Conservation (phyloP, 53 echinoderm and acorn worm genomes). For the Astropecten irregularis region DNA sequence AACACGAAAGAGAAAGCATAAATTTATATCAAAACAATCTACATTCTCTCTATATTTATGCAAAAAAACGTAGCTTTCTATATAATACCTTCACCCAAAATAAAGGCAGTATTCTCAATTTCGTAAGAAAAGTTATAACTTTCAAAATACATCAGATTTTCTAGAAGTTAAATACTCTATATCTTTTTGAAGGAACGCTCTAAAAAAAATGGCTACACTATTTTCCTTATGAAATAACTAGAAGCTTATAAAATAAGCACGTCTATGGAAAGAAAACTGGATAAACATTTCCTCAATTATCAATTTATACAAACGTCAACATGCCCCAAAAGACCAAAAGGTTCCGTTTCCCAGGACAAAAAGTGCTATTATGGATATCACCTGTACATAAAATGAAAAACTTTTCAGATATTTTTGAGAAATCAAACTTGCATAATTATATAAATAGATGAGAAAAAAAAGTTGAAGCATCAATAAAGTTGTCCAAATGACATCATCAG, state of each 20-base stretch:
- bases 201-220: slow-evolving; percentile 6
- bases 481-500: too few species aligned
- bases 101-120: not conserved
- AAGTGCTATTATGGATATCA: too few species aligned
- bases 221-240: not conserved
- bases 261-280: not conserved
- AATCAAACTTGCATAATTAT: too few species aligned
- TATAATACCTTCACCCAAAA: slow-evolving; percentile 22
- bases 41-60: slow-evolving; percentile 7
- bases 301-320: too few species aligned
- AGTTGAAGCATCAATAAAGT: too few species aligned
- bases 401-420: too few species aligned
- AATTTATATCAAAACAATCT: not conserved
- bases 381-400: too few species aligned
- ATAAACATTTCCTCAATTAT: too few species aligned
- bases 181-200: slow-evolving; percentile 17
- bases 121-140: slow-evolving; percentile 1
- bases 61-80: not conserved
- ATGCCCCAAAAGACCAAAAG: too few species aligned
- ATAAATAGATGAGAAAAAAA: too few species aligned
- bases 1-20: not conserved
- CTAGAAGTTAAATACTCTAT: not conserved
- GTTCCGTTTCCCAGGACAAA: too few species aligned
- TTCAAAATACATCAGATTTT: not conserved
- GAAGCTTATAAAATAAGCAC: not conserved